These are phyloP conservation scores for Blera fallax DNA, from an alignment of 2,888 invertebrate species.

Conservation along the genomic window DNA sequence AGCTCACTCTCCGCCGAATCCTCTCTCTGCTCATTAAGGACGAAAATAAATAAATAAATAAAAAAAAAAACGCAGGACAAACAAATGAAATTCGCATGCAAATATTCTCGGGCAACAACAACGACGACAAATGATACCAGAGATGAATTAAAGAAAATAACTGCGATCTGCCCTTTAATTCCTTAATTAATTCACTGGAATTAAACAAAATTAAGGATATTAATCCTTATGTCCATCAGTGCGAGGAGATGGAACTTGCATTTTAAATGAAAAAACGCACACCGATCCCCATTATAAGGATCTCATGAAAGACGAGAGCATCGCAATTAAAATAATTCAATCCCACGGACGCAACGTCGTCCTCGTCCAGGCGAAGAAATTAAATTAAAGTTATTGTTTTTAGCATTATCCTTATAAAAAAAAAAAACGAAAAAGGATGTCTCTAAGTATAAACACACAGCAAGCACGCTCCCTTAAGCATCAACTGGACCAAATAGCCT, in stretches of 20 bases:
- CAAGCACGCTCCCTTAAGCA: slow-evolving; percentile 46
- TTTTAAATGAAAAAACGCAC: slow-evolving; percentile 6
- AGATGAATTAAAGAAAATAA: slow-evolving; percentile 42
- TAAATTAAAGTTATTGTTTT: slow-evolving; percentile 57
- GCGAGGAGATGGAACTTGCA: slow-evolving; percentile 6
- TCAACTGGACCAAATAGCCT: slow-evolving; percentile 61
- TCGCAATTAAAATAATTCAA: slow-evolving; percentile 68
- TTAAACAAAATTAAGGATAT: slow-evolving; percentile 71
- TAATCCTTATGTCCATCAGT: slow-evolving; percentile 57
- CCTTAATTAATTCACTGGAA: slow-evolving; percentile 60
- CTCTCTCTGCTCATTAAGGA: slow-evolving; percentile 51
- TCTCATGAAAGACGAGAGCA: neutral
- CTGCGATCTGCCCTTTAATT: slow-evolving; percentile 40
- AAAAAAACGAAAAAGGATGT: slow-evolving; percentile 48
- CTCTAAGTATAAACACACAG: neutral
- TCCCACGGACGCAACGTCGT: slow-evolving; percentile 12
- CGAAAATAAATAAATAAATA: slow-evolving; percentile 9
- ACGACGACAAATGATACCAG: slow-evolving; percentile 7
- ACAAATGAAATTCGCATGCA: slow-evolving; percentile 61
- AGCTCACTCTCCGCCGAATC: neutral
- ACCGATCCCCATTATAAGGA: slow-evolving; percentile 27
- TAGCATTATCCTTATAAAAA: too few species aligned
- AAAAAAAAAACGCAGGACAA: slow-evolving; percentile 5
- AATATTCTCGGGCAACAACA: slow-evolving; percentile 29
- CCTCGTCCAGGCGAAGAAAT: slow-evolving; percentile 21